These are phyloP conservation scores for Zootoca vivipara DNA, from an alignment of 2,113 vertebrate species.

Conservation along the genomic window DNA sequence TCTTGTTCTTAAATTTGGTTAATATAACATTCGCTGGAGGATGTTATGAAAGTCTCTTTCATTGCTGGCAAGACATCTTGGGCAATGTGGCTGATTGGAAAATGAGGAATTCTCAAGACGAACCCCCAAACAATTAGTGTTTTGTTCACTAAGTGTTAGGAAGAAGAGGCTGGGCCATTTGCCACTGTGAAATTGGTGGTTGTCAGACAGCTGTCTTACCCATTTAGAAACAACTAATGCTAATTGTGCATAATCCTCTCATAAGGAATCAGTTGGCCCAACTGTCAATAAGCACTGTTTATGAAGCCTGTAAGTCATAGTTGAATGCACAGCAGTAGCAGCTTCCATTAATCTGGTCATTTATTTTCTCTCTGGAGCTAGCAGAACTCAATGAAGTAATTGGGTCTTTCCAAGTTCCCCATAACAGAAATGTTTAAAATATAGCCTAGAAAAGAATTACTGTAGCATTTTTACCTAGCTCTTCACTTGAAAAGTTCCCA, in stretches of 20 bases:
- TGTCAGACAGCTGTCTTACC: slow-evolving; percentile 52
- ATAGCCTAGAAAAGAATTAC: background rate
- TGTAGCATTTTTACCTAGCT: background rate
- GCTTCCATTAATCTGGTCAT: slow-evolving; percentile 48
- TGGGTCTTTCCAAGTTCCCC: background rate
- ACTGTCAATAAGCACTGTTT: slow-evolving; percentile 30
- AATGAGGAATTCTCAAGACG: background rate
- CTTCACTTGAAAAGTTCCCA: background rate
- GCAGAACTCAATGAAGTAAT: slow-evolving; percentile 41
- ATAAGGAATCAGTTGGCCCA: background rate
- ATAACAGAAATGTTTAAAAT: background rate
- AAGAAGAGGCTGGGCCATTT: slow-evolving; percentile 29
- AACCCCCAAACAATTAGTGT: background rate
- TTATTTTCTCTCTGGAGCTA: slow-evolving; percentile 37
- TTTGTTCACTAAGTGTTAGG: slow-evolving; percentile 20
- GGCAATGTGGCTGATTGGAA: slow-evolving; percentile 38
- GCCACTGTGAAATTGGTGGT: slow-evolving; percentile 50
- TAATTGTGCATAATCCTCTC: slow-evolving; percentile 64
- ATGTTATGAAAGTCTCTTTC: slow-evolving; percentile 23
- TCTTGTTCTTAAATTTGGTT: slow-evolving; percentile 54
- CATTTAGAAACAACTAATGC: slow-evolving; percentile 35
- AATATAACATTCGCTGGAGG: slow-evolving; percentile 52
- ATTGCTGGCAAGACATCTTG: slow-evolving; percentile 25
- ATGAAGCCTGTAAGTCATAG: slow-evolving; percentile 43
- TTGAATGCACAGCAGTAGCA: slow-evolving; percentile 31